These are phyloP conservation scores for Anguilla marmorata DNA, from an alignment of 2,797 vertebrate species.

Conservation along the genomic window DNA sequence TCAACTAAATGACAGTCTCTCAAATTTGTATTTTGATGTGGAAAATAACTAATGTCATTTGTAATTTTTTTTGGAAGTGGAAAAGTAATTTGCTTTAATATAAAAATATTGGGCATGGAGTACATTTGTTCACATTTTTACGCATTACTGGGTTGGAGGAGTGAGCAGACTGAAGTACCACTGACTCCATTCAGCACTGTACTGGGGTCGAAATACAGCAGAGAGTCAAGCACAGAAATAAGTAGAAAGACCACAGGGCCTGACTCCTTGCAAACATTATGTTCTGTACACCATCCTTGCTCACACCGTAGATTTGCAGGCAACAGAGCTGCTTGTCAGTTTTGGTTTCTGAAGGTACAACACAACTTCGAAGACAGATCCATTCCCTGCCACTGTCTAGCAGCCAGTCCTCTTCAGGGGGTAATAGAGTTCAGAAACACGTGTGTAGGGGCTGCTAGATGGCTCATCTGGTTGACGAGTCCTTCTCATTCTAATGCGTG, in stretches of 20 bases:
- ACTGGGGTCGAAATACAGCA: too few species aligned
- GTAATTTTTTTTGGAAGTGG: too few species aligned
- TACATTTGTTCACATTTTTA: too few species aligned
- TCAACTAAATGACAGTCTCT: too few species aligned
- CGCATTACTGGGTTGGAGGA: too few species aligned
- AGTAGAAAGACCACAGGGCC: neutral
- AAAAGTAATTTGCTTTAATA: too few species aligned
- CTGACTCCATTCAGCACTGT: too few species aligned
- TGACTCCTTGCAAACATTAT: neutral
- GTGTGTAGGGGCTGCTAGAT: neutral
- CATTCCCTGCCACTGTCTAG: neutral
- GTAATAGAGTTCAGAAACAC: neutral
- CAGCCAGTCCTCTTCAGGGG: neutral
- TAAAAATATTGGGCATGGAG: too few species aligned
- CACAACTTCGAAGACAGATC: neutral
- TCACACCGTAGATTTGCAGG: neutral
- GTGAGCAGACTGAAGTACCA: too few species aligned
- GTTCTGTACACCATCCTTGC: neutral
- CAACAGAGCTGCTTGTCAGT: neutral
- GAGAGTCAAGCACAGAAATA: too few species aligned
- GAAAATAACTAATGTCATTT: too few species aligned
- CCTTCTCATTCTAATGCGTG: neutral
- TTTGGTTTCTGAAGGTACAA: neutral
- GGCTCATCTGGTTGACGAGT: neutral
- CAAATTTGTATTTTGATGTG: too few species aligned